A percentile compares a stretch with the other conserved stretches of the same genome.
Conservation (phyloP, 2,888 invertebrate genomes). For the Nemoura dubitans region DNA sequence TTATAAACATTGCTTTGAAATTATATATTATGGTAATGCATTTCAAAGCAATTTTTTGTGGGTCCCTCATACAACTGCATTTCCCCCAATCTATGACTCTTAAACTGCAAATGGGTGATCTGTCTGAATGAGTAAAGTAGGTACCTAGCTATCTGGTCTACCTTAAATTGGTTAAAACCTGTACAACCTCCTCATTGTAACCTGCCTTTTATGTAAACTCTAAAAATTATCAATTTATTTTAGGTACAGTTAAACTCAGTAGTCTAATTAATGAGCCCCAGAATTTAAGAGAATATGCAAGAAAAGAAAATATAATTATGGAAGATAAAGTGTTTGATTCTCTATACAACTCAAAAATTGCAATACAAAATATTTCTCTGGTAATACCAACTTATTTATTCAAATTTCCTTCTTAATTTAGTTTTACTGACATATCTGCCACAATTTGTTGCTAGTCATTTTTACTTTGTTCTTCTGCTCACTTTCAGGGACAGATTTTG, state of each 20-base stretch:
- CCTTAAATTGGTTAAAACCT: no score
- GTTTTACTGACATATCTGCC: background rate
- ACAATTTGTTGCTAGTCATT: background rate
- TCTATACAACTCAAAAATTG: conserved; percentile 57
- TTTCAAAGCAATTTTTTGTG: no score
- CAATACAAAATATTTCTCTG: conserved; percentile 45
- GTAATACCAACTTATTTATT: conserved; percentile 34
- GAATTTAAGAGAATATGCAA: conserved; percentile 60
- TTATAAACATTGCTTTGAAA: no score
- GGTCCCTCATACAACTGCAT: no score
- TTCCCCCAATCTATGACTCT: no score
- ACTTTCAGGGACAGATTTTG: conserved; percentile 39
- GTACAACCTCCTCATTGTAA: no score
- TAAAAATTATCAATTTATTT: no score
- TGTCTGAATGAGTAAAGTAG: no score
- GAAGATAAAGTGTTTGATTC: conserved; percentile 59
- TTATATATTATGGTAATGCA: no score
- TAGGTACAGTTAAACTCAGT: conserved; percentile 2
- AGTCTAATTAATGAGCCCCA: conserved; percentile 62
- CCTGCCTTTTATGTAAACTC: no score
- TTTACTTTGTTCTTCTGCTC: background rate
- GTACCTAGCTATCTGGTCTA: no score
- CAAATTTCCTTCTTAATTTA: background rate
- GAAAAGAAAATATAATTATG: conserved; percentile 58
- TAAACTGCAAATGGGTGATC: no score